Evolutionary conservation across 2,113 vertebrate species (phyloP).

Genomic region (Thermophis baileyi): DNA sequence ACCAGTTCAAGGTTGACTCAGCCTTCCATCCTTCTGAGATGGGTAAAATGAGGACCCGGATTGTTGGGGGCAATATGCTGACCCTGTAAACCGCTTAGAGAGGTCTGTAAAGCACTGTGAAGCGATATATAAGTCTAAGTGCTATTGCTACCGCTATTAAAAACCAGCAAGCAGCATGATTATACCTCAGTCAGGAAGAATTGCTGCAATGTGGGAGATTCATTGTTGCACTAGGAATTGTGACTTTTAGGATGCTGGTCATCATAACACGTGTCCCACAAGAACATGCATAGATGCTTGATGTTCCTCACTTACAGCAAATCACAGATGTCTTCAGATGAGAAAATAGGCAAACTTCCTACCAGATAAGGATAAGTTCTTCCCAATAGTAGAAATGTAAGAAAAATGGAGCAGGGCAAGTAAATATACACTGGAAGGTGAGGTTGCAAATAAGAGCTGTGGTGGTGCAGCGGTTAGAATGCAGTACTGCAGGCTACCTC

Average conservation of each 20-base stretch:
- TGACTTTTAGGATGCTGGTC: not conserved
- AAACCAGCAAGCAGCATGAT: not conserved
- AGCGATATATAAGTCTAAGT: not conserved
- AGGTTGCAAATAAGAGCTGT: not conserved
- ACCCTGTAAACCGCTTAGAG: not conserved
- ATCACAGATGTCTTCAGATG: not conserved
- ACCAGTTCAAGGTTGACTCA: not conserved
- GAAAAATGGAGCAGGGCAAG: not conserved
- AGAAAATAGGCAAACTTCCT: not conserved
- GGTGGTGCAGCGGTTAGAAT: no score
- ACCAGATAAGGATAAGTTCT: not conserved
- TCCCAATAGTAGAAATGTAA: not conserved
- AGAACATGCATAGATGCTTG: not conserved
- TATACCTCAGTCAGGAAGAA: not conserved
- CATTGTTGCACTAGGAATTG: not conserved
- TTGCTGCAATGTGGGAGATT: not conserved
- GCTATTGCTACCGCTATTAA: not conserved
- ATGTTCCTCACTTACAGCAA: not conserved
- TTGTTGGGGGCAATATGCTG: not conserved
- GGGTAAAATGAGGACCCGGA: not conserved
- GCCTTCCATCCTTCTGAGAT: not conserved
- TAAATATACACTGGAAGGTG: not conserved
- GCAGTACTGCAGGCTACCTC: no score
- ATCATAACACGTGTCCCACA: not conserved
- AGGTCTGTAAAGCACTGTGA: not conserved